Percentiles rank a stretch among this genome's conserved stretches.
phyloP scores from a whole-genome alignment of 2,113 vertebrate genomes.

The Lethenteron camtschaticum region DNA sequence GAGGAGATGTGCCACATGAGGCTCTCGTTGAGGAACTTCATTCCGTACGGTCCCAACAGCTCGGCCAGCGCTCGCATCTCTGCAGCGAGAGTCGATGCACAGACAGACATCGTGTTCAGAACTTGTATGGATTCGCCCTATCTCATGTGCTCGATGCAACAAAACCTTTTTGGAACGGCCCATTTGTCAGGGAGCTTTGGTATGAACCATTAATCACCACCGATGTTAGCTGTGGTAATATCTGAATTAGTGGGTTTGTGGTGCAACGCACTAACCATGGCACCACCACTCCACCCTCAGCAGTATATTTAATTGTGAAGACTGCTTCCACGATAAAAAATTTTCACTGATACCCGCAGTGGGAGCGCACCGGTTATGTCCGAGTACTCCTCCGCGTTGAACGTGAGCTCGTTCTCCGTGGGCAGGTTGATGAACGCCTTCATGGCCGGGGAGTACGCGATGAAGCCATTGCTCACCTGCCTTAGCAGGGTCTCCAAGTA shows the following conservation, averaged over 20 bases:
- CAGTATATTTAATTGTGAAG: too few relatives aligned
- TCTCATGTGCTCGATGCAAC: too few relatives aligned
- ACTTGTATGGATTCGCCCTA: too few relatives aligned
- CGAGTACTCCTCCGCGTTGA: constrained; percentile 60
- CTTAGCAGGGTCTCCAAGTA: constrained; percentile 61
- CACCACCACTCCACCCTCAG: too few relatives aligned
- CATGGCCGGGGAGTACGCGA: constrained; percentile 43
- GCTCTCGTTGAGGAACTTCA: constrained; percentile 74
- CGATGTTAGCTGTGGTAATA: too few relatives aligned
- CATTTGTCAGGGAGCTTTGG: too few relatives aligned
- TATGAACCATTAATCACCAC: too few relatives aligned
- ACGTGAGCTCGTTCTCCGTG: constrained; percentile 26
- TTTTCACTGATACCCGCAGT: not conserved
- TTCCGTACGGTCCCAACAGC: constrained; percentile 64
- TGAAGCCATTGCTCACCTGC: constrained; percentile 46
- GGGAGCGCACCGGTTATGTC: constrained; percentile 31
- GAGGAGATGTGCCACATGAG: constrained; percentile 89
- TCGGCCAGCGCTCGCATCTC: constrained; percentile 57
- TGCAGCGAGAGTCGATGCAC: constrained; percentile 14
- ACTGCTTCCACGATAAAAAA: too few relatives aligned
- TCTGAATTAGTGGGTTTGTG: too few relatives aligned
- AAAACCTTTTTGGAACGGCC: too few relatives aligned
- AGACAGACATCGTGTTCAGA: too few relatives aligned
- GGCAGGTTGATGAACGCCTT: constrained; percentile 44
- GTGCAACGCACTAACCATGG: too few relatives aligned